A percentile compares a stretch with the other conserved stretches of the same genome.
Evolutionary conservation across 2,113 vertebrate genomes (phyloP).

Genomic region (Himantopus leucocephalus): DNA sequence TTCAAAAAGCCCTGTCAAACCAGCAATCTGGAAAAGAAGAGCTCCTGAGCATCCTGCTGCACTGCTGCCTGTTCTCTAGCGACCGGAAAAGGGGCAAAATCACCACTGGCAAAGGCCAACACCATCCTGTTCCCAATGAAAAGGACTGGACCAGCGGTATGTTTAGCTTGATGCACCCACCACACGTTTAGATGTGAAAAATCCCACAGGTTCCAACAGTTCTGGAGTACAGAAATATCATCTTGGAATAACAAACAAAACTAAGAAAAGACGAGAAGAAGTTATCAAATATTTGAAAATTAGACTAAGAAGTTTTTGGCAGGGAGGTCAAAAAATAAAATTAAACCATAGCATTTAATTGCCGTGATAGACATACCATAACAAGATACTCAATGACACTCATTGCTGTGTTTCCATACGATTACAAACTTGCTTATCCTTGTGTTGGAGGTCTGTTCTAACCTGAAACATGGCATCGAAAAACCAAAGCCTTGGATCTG

Average conservation of each 20-base stretch:
- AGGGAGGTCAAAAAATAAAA: not conserved
- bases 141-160: not conserved
- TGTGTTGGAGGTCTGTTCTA: not conserved
- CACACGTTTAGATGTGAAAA: not conserved
- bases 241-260: not conserved
- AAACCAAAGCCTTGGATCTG: not conserved
- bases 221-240: no score
- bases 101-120: rapidly evolving
- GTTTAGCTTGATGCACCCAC: not conserved
- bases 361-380: not conserved
- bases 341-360: not conserved
- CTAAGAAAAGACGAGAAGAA: not conserved
- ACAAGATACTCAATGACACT: rapidly evolving
- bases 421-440: not conserved
- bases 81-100: not conserved
- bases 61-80: not conserved
- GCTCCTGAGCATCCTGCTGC: not conserved
- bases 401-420: rapidly evolving
- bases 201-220: not conserved
- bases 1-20: not conserved
- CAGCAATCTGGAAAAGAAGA: not conserved
- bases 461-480: rapidly evolving
- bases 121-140: not conserved
- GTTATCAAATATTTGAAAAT: not conserved
- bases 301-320: not conserved